phyloP scores from a whole-genome alignment of 1,140 invertebrate species.

The Ephestia elutella region DNA sequence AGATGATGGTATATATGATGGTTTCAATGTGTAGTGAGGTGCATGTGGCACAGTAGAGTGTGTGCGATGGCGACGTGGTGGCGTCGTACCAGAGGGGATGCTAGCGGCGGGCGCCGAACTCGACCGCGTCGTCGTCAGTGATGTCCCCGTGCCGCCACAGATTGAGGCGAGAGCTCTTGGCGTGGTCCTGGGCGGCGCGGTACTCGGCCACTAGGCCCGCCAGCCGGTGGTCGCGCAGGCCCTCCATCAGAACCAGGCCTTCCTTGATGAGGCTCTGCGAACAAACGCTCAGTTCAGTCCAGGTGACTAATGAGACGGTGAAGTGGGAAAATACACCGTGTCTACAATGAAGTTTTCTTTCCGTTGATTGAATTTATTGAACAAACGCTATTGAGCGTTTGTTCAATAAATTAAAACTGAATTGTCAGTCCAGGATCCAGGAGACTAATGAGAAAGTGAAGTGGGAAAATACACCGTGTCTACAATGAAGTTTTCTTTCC shows the following conservation, averaged over 20 bases:
- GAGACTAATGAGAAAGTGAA: no score
- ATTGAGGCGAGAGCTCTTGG: conserved; percentile 87
- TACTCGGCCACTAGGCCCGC: conserved; percentile 89
- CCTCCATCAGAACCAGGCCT: conserved; percentile 89
- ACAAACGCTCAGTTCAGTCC: background rate
- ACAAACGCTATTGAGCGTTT: no score
- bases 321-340: no score
- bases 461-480: no score
- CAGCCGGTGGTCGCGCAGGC: conserved; percentile 86
- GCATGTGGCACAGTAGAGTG: conserved; percentile 43
- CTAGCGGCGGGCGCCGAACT: conserved; percentile 79
- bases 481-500: no score
- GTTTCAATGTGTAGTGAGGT: conserved; percentile 34
- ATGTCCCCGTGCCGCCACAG: conserved; percentile 98
- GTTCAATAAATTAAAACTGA: no score
- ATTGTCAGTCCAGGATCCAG: no score
- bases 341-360: no score
- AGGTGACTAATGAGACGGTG: no score
- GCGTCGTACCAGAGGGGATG: conserved; percentile 36
- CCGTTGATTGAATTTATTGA: no score
- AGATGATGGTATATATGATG: conserved; percentile 37
- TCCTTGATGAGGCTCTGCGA: conserved; percentile 82
- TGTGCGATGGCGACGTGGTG: conserved; percentile 48
- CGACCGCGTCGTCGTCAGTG: conserved; percentile 94
- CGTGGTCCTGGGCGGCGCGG: conserved; percentile 86